Evolutionary conservation across 2,888 invertebrate species (phyloP).

Genomic region (Marronus borbonicus): DNA sequence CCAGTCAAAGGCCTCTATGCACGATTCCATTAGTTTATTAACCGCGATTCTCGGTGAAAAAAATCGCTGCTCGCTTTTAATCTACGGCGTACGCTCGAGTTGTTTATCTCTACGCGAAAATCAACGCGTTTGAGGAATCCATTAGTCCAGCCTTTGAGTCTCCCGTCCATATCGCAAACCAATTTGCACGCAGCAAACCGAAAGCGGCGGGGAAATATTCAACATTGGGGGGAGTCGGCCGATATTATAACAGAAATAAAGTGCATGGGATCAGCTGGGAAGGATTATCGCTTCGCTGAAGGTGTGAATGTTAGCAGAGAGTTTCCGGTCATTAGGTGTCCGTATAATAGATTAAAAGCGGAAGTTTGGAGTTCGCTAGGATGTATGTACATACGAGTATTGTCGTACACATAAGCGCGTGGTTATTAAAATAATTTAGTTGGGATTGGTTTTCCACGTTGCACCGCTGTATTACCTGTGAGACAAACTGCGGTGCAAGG

Average conservation of each 20-base stretch:
- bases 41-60: background rate
- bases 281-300: background rate
- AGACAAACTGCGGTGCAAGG: too few relatives aligned
- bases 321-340: constrained; percentile 30
- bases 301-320: background rate
- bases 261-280: background rate
- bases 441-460: too few relatives aligned
- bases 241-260: background rate
- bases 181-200: too few relatives aligned
- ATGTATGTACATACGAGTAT: background rate
- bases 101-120: constrained; percentile 28
- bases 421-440: too few relatives aligned
- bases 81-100: background rate
- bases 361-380: background rate
- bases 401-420: background rate
- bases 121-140: constrained; percentile 20
- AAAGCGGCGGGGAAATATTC: too few relatives aligned
- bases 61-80: background rate
- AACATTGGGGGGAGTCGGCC: too few relatives aligned
- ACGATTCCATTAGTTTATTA: constrained; percentile 38
- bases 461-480: too few relatives aligned
- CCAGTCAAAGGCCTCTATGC: background rate
- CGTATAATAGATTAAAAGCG: constrained; percentile 15
- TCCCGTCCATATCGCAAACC: too few relatives aligned
- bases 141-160: constrained; percentile 11